Evolutionary conservation across 2,797 vertebrate species (phyloP), one percentile per base, ranked within the genome.

Genomic region (Sebastes iracundus): DNA sequence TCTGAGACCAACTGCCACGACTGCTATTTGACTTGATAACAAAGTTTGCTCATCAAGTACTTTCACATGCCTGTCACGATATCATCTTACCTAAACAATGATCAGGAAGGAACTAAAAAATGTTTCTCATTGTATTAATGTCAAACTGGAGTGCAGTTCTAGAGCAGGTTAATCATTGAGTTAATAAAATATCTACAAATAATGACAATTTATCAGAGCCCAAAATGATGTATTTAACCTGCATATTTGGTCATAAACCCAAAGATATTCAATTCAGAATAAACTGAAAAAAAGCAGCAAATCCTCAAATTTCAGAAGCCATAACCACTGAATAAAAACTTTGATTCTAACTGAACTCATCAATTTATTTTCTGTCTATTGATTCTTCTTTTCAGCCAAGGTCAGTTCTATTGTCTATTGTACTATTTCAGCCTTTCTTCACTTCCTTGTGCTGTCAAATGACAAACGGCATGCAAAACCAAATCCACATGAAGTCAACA

Each of bases 11-110:
- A 77, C 69, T 67, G 73, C 71, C 58, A 80, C 11, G 30, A 35
- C 60, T 18, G 73, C 49, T 75, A 27, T 83, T 87, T 83, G 70
- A 71, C 35, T 32, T 74, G 75, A 85, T 82, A 78, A 78, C 11
- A 59, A 74, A 75, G 63, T 82, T 84, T 83, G 14, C 55, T 27
- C 32, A 75, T 30, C 9, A 38, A 23, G 52, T 66, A 33, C 61
- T 79, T 81, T 83, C 71, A 79, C 73, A 42, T 20, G 63, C 32
- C 27, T 22, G 11, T 74, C 49, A 68, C 8, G 4, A 70, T 33
- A 64, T 32, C 42, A 55, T 30, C 64, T 64, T 66, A 72, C 60
- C 53, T 60, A 38, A 77, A 62, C 58, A 70, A 22, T 10, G 18
- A 75, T 10, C 46, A 79, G 75, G 75, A 82, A 52, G 75, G 75